Evolutionary conservation across 2,797 vertebrate species (phyloP).

Genomic region (Neosilurus mollespiculum): DNA sequence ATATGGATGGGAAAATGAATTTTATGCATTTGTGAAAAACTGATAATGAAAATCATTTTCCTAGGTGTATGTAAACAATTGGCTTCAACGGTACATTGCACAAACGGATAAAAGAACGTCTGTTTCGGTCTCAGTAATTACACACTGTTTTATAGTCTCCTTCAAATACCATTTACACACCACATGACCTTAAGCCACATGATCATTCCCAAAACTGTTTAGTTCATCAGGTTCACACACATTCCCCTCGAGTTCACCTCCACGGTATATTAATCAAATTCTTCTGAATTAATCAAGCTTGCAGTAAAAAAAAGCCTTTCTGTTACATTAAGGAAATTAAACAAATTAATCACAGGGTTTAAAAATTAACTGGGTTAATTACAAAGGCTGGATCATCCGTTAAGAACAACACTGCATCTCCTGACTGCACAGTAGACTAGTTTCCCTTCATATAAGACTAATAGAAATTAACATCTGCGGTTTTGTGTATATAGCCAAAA

Average conservation of each 20-base stretch:
- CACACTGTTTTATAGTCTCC: slow-evolving; percentile 2
- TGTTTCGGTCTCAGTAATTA: neutral
- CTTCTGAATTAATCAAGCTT: slow-evolving; percentile 1
- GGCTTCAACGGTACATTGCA: neutral
- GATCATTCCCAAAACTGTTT: neutral
- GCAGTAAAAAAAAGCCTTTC: neutral
- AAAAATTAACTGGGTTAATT: slow-evolving; percentile 15
- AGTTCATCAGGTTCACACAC: slow-evolving; percentile 1
- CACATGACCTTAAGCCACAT: slow-evolving; percentile 4
- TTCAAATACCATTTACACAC: neutral
- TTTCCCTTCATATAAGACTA: neutral
- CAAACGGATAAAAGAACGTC: neutral
- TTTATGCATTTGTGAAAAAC: neutral
- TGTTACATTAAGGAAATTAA: slow-evolving; percentile 2
- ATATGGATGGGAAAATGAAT: too few species aligned
- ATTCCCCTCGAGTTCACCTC: neutral
- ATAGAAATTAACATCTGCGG: neutral
- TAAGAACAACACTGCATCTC: neutral
- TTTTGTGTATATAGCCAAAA: neutral
- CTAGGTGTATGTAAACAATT: neutral
- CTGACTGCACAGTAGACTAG: neutral
- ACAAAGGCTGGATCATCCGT: neutral
- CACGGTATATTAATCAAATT: neutral
- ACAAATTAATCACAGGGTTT: slow-evolving; percentile 4
- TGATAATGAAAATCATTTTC: neutral